phyloP scores from a whole-genome alignment of 2,113 vertebrate species.

The Hemichromis elongatus region DNA sequence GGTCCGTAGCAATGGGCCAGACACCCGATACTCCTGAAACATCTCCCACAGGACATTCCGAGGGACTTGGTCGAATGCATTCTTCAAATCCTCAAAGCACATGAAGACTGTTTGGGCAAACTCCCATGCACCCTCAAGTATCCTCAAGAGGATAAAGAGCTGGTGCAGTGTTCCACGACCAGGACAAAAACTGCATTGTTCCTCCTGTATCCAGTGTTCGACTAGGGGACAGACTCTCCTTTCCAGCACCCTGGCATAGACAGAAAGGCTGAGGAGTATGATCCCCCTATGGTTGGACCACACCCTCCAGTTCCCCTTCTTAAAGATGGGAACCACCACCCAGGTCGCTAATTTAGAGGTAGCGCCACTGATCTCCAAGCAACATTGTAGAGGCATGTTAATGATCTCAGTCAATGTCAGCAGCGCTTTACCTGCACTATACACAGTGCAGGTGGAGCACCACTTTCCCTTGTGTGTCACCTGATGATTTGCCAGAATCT shows the following conservation, averaged over 20 bases:
- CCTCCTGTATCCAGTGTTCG: neutral
- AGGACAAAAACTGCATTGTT: fast-evolving
- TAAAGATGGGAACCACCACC: neutral
- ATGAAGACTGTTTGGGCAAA: neutral
- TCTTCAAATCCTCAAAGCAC: neutral
- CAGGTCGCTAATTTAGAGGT: no score
- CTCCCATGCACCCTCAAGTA: neutral
- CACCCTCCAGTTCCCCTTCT: neutral
- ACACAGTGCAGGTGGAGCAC: no score
- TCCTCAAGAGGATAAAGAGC: neutral
- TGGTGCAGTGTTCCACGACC: neutral
- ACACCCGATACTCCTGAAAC: neutral
- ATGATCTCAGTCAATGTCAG: neutral
- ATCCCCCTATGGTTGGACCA: neutral
- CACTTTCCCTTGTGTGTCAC: no score
- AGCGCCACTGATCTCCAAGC: neutral
- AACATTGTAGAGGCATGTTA: neutral
- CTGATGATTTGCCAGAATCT: no score
- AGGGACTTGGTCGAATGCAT: neutral
- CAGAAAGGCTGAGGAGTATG: neutral
- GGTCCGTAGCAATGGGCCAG: neutral
- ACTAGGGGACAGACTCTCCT: neutral
- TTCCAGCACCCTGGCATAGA: neutral
- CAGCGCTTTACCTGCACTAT: no score
- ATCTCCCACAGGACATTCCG: neutral